These are phyloP conservation scores for Camponotus pennsylvanicus DNA, from an alignment of 1,140 invertebrate genomes.

Conservation along the genomic window DNA sequence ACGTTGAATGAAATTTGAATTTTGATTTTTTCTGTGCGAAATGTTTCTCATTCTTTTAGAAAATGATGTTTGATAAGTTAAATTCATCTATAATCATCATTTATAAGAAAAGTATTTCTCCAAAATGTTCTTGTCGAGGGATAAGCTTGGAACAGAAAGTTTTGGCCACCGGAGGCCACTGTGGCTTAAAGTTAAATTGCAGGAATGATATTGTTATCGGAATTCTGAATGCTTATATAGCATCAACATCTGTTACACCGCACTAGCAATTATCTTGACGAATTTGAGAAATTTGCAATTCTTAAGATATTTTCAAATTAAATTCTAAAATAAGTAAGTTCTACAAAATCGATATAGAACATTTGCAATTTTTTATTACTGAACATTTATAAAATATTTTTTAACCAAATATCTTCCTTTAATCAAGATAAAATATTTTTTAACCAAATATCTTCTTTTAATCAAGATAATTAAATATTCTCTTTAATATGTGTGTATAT, in stretches of 20 bases:
- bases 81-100: constrained; percentile 25
- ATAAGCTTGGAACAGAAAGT: constrained; percentile 45
- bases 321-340: neutral
- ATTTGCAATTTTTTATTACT: neutral
- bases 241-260: neutral
- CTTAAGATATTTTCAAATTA: neutral
- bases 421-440: too few relatives aligned
- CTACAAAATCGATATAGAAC: neutral
- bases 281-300: constrained; percentile 17
- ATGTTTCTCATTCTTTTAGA: neutral
- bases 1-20: neutral
- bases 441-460: neutral
- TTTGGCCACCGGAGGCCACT: constrained; percentile 33
- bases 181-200: constrained; percentile 71
- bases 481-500: too few relatives aligned
- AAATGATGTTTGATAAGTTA: neutral
- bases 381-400: neutral
- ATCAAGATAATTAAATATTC: too few relatives aligned
- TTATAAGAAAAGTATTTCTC: constrained; percentile 34
- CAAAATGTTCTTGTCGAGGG: constrained; percentile 36
- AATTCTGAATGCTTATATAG: neutral
- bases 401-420: neutral
- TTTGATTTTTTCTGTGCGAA: too few relatives aligned
- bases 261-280: neutral
- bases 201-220: constrained; percentile 50